A percentile compares a stretch with the other conserved stretches of the same genome.
phyloP scores from a whole-genome alignment of 2,797 vertebrate species.

The Tamandua tetradactyla region DNA sequence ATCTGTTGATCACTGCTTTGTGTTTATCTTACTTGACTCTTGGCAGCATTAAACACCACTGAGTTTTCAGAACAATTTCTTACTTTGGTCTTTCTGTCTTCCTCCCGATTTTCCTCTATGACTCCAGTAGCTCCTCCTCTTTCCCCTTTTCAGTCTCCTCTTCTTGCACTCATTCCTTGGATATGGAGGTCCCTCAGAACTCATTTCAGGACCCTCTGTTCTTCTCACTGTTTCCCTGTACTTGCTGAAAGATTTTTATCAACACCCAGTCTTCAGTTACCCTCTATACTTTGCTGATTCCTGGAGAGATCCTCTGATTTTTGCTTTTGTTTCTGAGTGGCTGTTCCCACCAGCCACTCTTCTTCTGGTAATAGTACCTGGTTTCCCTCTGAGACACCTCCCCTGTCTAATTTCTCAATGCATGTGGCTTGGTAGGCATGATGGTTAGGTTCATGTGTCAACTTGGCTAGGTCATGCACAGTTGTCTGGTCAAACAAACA shows the following conservation, averaged over 20 bases:
- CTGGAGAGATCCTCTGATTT: background rate
- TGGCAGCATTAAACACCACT: background rate
- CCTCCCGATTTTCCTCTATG: background rate
- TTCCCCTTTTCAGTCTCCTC: background rate
- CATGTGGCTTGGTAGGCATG: background rate
- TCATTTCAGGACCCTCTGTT: background rate
- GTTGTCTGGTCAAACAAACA: too few relatives aligned
- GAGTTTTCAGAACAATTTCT: background rate
- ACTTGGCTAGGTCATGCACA: too few relatives aligned
- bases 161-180: background rate
- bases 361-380: background rate
- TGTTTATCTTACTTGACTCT: background rate
- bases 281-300: background rate
- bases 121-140: background rate
- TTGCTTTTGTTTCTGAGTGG: background rate
- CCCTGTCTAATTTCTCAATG: background rate
- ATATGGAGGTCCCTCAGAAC: background rate
- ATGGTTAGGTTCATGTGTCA: too few relatives aligned
- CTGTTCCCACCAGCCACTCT: background rate
- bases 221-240: background rate
- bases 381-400: background rate
- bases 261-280: background rate
- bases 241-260: background rate
- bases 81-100: background rate
- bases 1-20: background rate